Conservation (phyloP, 1,140 invertebrate genomes). For the Elymnias hypermnestra region DNA sequence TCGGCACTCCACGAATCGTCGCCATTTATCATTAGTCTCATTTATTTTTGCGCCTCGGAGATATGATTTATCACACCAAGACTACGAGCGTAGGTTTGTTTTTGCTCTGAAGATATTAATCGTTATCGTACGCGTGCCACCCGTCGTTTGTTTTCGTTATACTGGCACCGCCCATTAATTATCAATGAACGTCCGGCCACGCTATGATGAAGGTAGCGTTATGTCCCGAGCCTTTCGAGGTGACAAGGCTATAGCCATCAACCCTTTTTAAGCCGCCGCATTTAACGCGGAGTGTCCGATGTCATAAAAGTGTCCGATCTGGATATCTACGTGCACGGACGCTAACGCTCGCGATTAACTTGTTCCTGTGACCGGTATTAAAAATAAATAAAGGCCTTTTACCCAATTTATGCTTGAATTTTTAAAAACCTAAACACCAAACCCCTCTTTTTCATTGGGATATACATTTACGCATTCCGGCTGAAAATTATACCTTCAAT, state of each 20-base stretch:
- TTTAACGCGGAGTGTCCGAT: constrained; percentile 67
- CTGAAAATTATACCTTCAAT: no score
- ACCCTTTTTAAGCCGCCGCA: constrained; percentile 73
- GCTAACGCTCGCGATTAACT: constrained; percentile 65
- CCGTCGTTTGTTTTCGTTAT: constrained; percentile 73
- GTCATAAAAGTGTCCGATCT: constrained; percentile 74
- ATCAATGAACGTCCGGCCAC: constrained; percentile 70
- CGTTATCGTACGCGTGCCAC: constrained; percentile 66
- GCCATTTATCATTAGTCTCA: constrained; percentile 72
- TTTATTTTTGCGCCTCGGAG: constrained; percentile 72
- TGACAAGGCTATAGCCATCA: constrained; percentile 67
- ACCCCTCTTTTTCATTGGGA: no score
- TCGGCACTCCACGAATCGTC: constrained; percentile 54
- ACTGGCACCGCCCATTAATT: constrained; percentile 72
- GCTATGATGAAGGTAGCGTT: constrained; percentile 67
- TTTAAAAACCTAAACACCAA: constrained; percentile 19
- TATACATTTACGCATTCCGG: no score
- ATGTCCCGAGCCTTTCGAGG: constrained; percentile 65
- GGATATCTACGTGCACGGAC: constrained; percentile 52
- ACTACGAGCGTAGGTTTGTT: constrained; percentile 66
- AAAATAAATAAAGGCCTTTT: constrained; percentile 47
- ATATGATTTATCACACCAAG: constrained; percentile 72
- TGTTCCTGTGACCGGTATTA: constrained; percentile 49
- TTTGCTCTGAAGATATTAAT: constrained; percentile 73
- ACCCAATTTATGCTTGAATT: constrained; percentile 25